Conservation (phyloP, 2,113 vertebrate species). For the Ictalurus punctatus region DNA sequence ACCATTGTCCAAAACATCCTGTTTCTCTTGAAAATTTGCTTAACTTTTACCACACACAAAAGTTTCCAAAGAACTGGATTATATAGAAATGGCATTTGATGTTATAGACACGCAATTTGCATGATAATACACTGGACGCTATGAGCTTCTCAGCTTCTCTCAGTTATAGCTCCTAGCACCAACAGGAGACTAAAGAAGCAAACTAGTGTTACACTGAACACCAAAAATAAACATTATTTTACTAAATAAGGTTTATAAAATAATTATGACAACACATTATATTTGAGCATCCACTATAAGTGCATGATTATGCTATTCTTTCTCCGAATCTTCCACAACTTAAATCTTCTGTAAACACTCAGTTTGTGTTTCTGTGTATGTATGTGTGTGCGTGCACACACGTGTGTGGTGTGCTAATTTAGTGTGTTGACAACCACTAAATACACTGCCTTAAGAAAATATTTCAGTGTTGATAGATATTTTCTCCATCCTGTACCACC, state of each 20-base stretch:
- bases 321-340: neutral
- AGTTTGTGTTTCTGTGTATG: neutral
- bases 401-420: neutral
- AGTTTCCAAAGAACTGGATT: neutral
- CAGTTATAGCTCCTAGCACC: neutral
- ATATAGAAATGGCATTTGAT: neutral
- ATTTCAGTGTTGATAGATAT: constrained; percentile 14
- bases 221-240: neutral
- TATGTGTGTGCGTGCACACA: neutral
- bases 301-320: neutral
- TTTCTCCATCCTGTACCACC: neutral
- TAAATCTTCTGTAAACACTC: neutral
- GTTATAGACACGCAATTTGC: neutral
- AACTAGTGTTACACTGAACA: neutral
- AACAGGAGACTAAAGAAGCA: neutral
- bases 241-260: neutral
- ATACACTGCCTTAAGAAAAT: neutral
- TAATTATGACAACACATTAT: neutral
- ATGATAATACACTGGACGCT: neutral
- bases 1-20: neutral
- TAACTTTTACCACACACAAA: neutral
- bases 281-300: neutral
- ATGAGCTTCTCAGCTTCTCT: neutral
- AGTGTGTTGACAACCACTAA: neutral
- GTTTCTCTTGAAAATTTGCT: neutral